A percentile compares a stretch with the other conserved stretches of the same genome.
phyloP scores from a whole-genome alignment of 2,888 invertebrate species.

The Tenthredo livida region DNA sequence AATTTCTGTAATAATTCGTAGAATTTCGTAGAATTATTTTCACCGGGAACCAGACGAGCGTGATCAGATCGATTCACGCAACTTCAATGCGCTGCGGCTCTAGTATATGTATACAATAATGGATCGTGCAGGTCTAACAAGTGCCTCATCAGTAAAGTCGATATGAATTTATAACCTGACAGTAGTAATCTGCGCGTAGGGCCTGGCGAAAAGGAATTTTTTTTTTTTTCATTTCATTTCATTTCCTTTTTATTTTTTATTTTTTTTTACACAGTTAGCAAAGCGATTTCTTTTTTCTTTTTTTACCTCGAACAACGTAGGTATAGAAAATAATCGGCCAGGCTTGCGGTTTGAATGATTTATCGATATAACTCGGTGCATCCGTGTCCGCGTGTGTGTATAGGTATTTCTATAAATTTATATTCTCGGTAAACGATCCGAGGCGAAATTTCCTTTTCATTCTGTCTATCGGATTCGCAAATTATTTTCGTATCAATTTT shows the following conservation, averaged over 20 bases:
- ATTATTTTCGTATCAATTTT: neutral
- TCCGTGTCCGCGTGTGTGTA: neutral
- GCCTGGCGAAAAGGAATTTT: neutral
- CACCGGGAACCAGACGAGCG: neutral
- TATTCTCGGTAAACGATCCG: neutral
- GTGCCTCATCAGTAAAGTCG: slow-evolving; percentile 33
- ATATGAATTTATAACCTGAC: slow-evolving; percentile 26
- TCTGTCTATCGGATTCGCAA: neutral
- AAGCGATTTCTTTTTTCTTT: neutral
- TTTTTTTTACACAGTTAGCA: neutral
- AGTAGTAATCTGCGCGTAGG: slow-evolving; percentile 5
- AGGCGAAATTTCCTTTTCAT: neutral
- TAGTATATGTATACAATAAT: neutral
- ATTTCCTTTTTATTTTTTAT: neutral
- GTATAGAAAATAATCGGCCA: neutral
- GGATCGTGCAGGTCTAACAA: slow-evolving; percentile 22
- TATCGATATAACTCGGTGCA: slow-evolving; percentile 4
- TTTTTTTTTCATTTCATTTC: neutral
- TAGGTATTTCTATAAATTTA: slow-evolving; percentile 3
- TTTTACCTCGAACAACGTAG: neutral
- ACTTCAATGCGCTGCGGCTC: slow-evolving; percentile 8
- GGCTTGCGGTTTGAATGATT: slow-evolving; percentile 14
- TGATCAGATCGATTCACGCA: slow-evolving; percentile 28
- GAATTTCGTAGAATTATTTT: neutral
- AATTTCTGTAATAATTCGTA: too few species aligned